phyloP scores from a whole-genome alignment of 2,113 vertebrate species.

The Etheostoma spectabile region DNA sequence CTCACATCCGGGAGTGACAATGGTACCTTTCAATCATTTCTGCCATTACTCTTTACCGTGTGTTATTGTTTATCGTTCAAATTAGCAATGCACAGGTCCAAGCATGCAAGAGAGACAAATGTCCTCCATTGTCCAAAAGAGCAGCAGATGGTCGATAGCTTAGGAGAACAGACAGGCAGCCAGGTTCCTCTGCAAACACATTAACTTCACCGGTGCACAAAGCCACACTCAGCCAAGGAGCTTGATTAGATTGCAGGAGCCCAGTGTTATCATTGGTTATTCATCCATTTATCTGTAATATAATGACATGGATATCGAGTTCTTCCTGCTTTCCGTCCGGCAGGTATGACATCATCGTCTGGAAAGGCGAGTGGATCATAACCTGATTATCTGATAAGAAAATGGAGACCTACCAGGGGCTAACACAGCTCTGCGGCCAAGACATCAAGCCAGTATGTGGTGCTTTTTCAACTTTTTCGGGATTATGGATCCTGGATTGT shows the following conservation, averaged over 20 bases:
- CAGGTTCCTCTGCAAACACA: conserved; percentile 49
- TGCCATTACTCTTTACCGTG: neutral
- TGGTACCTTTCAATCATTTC: neutral
- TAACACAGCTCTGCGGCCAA: neutral
- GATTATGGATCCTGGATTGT: neutral
- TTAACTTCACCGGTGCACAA: conserved; percentile 32
- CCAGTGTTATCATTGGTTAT: conserved; percentile 25
- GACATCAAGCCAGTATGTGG: conserved; percentile 17
- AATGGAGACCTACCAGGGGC: conserved; percentile 5
- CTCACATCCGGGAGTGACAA: neutral
- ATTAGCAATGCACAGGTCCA: conserved; percentile 9
- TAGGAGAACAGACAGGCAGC: conserved; percentile 27
- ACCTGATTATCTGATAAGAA: conserved; percentile 57
- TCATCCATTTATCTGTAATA: conserved; percentile 48
- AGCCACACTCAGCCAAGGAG: conserved; percentile 26
- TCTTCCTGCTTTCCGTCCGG: conserved; percentile 3
- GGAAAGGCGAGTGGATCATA: conserved; percentile 17
- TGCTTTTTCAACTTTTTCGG: neutral
- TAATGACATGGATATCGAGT: conserved; percentile 42
- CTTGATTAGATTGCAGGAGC: conserved; percentile 54
- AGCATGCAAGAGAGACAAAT: conserved; percentile 28
- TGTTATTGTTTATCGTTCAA: conserved; percentile 17
- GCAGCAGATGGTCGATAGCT: conserved; percentile 67
- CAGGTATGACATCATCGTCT: conserved; percentile 58
- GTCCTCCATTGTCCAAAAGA: conserved; percentile 27